Conservation (phyloP, 1,140 invertebrate genomes). For the Pseudachorutes palmiensis region DNA sequence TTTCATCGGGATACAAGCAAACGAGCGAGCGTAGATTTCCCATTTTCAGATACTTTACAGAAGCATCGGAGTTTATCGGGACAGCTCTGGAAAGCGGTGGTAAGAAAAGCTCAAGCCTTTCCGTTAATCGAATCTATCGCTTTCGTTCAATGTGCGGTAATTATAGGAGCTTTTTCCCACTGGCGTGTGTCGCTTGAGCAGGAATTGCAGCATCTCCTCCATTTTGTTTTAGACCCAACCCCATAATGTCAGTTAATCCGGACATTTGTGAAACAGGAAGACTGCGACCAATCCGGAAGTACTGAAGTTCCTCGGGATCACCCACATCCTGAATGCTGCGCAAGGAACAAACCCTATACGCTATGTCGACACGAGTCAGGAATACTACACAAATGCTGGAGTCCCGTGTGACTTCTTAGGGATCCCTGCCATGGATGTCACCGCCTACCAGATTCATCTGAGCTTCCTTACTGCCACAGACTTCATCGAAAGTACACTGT, state of each 20-base stretch:
- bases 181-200: no score
- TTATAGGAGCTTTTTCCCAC: no score
- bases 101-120: no score
- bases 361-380: slow-evolving; percentile 28
- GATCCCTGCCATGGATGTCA: slow-evolving; percentile 41
- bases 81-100: slow-evolving; percentile 40
- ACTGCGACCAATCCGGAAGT: slow-evolving; percentile 40
- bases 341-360: slow-evolving; percentile 39
- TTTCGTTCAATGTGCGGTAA: no score
- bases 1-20: slow-evolving; percentile 44
- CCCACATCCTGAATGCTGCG: slow-evolving; percentile 46
- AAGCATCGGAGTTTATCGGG: slow-evolving; percentile 43
- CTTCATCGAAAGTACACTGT: slow-evolving; percentile 44
- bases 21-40: slow-evolving; percentile 43
- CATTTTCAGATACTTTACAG: slow-evolving; percentile 42
- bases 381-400: not conserved
- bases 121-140: no score
- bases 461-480: slow-evolving; percentile 42
- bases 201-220: no score
- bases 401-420: slow-evolving; percentile 37
- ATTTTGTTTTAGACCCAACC: no score
- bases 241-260: no score
- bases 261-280: no score
- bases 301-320: slow-evolving; percentile 43
- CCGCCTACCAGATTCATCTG: slow-evolving; percentile 40